Base-by-base conservation (phyloP, 2,797 vertebrate species). In the Hemitrygon akajei region DNA sequence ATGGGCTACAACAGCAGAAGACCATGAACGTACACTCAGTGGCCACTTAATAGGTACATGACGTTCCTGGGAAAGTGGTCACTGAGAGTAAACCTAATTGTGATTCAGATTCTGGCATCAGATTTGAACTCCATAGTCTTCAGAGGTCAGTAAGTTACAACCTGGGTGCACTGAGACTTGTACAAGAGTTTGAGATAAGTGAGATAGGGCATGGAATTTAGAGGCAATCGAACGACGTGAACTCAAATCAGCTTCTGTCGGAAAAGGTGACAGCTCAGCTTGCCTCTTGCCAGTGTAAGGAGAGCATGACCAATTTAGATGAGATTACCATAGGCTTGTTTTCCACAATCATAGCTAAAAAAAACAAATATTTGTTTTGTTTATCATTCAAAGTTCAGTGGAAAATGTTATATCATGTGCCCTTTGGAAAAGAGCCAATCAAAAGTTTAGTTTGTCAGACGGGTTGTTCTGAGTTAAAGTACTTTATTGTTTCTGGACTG, bases 281-380 rank as follows among this genome's bases (percentile, higher is more conserved):
- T 75, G 40, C 25, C 40, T 22, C 12, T 76, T 56, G 40, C 25
- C 40, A 76, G 16, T 56, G 37, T 7, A 16, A 56, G 27, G 25
- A 92, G 69, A n/a, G 16, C 25, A 56, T 10, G 34, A 11, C 60
- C 20, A 5, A 25, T 56, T 93, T 73, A 76, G 91, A 73, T 30
- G 40, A 30, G 47, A 93, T 73, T 25, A 56, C 69, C 47, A 40
- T 20, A 18, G 40, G 12, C 11, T 20, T 71, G 18, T 7, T 91
- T 7, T 91, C 7, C 91, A 73, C 69, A 92, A 76, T 76, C 56
- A 56, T 47, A 25, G 71, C 71, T 76, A 71, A 76, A 75, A 93
- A 56, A 47, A 76, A 37, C 63, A 89, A 93, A 93, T 93, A 93
- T 93, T 58, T 75, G 91, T 69, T 89, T 89, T 89, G 91, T 93